Base-by-base conservation (phyloP, 2,797 vertebrate species). In the Onychomys torridus region DNA sequence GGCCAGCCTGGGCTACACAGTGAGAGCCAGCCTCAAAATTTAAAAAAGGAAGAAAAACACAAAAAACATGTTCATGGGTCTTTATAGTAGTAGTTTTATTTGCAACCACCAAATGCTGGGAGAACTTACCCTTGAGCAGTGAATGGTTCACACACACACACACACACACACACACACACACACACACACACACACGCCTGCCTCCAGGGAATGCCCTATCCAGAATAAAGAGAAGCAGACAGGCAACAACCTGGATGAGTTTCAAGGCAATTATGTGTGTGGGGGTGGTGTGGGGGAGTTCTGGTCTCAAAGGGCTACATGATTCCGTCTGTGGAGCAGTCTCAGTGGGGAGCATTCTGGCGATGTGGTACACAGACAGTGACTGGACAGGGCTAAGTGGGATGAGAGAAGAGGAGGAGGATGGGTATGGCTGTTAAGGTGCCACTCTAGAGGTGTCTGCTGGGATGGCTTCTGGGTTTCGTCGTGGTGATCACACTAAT, bases 51-150 rank as follows among this genome's bases (percentile, higher is more conserved):
- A 76, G 34, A n/a, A 52, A 71, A 63, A 84, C 37, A 67, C 32
- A 91, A 88, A 88, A 93, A 83, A 43, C 27, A 12, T 34, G 40
- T 52, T 52, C 3, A 2, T 16, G 17, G 29, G 63, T 46, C 61
- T 75, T 59, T 37, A 46, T 6, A 12, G 86, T 23, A 69, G 83
- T 32, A 55, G n/a, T n/a, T 82, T 91, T 93, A 86, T 89, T 91
- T 93, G 29, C 46, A 59, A 52, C 23, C 69, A 71, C 23, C 16
- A 59, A 75, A 34, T 71, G 16, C 29, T 59, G 8, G 29, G 32
- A 89, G 75, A 43, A 49, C 13, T 8, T 34, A 21, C 25, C 65
- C 77, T 94, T 71, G 67, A 43, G 0, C 14, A 57, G 79, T 13
- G 13, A 86, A 52, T 0, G 29, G 37, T 69, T 77, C 55, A 17